phyloP scores from a whole-genome alignment of 2,113 vertebrate genomes.

The Cariama cristata region DNA sequence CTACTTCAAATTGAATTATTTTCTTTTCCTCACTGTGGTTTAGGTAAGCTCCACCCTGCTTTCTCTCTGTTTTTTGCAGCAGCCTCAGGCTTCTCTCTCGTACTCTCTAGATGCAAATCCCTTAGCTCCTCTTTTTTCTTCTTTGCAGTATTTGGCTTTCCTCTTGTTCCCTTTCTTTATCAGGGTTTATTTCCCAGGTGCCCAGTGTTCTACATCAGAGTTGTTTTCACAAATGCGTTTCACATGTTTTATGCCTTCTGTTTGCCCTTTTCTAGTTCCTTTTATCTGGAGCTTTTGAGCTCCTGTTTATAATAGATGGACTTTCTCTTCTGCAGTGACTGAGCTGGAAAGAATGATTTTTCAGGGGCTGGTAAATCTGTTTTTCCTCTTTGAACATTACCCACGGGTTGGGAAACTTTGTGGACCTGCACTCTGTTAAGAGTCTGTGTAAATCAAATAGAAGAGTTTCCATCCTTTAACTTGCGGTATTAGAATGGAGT shows the following conservation, averaged over 20 bases:
- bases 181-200: slow-evolving; percentile 34
- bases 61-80: not conserved
- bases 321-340: not conserved
- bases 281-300: not conserved
- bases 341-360: not conserved
- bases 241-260: not conserved
- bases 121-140: not conserved
- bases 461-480: not conserved
- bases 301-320: not conserved
- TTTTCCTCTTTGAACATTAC: not conserved
- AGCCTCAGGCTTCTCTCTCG: slow-evolving; percentile 3
- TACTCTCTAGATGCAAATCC: not conserved
- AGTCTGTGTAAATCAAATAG: not conserved
- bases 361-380: not conserved
- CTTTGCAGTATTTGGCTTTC: not conserved
- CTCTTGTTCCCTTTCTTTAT: not conserved
- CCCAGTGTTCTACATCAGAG: not conserved
- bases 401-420: not conserved
- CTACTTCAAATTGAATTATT: not conserved
- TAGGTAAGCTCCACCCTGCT: not conserved
- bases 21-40: not conserved
- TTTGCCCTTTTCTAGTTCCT: not conserved
- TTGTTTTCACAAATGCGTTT: not conserved
- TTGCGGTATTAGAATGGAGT: not conserved
- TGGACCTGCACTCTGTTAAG: not conserved